Base-by-base conservation (phyloP, 1,140 invertebrate genomes). In the Drosophila trapezifrons region DNA sequence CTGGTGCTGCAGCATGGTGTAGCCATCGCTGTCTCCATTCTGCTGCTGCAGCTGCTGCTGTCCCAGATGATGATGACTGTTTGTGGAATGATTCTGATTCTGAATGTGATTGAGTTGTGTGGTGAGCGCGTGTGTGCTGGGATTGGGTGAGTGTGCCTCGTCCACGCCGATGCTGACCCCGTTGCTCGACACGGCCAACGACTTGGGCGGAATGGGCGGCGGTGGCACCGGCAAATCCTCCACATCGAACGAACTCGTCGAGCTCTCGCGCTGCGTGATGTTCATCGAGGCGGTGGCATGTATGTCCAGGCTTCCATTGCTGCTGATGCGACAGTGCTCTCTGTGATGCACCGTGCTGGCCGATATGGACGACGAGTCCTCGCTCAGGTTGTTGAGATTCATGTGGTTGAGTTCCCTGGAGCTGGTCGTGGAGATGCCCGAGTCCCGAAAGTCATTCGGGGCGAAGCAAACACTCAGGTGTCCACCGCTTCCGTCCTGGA, bases 361-460 rank as follows among this genome's bases (percentile, higher is more conserved):
- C 8, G 90, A 91, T 9, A 81, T 70, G 1, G 72, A 72, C 3
- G 90, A 84, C 0, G 85, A 90, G 35, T 91, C 90, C 15, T 90
- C 89, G 58, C 86, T 90, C 12, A 91, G 66, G 71, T 92, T 91
- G 54, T 91, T 89, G 27, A 76, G 73, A 76, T 76, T 86, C 52
- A 92, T 62, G 29, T 91, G 80, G 29, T 91, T 91, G 17, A 92
- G 67, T 56, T 92, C 91, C 8, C 90, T 71, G 1, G 90, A 91
- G 52, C 90, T 91, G 9, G 91, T 91, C 2, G 91, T 92, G 20
- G 91, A 92, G 27, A 92, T 92, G 43, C 91, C 91, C 7, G 91
- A 92, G 63, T 92, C 91, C 10, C 91, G 85, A 49, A 91, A 92
- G 51, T 92, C 91, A 40, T 91, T 92, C 18, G 91, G 89, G 1